These are phyloP conservation scores for Thaleichthys pacificus DNA, from an alignment of 2,797 vertebrate species.

Conservation along the genomic window DNA sequence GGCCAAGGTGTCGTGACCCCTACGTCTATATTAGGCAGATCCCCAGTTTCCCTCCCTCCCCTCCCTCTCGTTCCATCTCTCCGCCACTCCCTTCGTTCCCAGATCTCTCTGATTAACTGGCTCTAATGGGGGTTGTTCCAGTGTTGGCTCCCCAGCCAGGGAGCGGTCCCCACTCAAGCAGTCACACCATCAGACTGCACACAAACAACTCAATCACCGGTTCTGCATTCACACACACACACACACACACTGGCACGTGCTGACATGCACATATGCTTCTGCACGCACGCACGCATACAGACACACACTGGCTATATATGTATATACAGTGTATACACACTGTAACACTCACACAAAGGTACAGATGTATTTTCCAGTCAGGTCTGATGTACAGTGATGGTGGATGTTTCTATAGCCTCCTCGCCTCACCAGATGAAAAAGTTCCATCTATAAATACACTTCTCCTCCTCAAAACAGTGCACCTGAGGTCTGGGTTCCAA, in stretches of 20 bases:
- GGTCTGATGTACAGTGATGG: constrained; percentile 27
- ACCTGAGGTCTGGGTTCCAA: constrained; percentile 66
- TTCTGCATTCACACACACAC: constrained; percentile 53
- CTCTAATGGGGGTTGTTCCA: constrained; percentile 72
- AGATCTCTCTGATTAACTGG: constrained; percentile 71
- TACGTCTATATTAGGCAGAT: neutral
- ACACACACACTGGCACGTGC: neutral
- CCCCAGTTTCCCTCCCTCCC: neutral
- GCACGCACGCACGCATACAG: neutral
- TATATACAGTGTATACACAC: no score
- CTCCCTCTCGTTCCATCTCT: constrained; percentile 25
- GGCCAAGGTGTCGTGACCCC: no score
- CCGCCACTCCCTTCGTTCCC: constrained; percentile 24
- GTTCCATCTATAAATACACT: constrained; percentile 70
- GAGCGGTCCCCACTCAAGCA: constrained; percentile 66
- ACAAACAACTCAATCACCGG: constrained; percentile 67
- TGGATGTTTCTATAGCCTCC: constrained; percentile 51
- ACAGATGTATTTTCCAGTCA: neutral
- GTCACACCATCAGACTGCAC: constrained; percentile 55
- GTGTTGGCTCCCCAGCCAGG: constrained; percentile 68
- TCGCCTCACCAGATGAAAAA: constrained; percentile 54
- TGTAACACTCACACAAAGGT: no score
- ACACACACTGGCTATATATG: no score
- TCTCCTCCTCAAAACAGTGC: constrained; percentile 49
- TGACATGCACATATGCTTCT: constrained; percentile 18